phyloP scores from a whole-genome alignment of 2,888 invertebrate species.

The Drosophila quinaria region DNA sequence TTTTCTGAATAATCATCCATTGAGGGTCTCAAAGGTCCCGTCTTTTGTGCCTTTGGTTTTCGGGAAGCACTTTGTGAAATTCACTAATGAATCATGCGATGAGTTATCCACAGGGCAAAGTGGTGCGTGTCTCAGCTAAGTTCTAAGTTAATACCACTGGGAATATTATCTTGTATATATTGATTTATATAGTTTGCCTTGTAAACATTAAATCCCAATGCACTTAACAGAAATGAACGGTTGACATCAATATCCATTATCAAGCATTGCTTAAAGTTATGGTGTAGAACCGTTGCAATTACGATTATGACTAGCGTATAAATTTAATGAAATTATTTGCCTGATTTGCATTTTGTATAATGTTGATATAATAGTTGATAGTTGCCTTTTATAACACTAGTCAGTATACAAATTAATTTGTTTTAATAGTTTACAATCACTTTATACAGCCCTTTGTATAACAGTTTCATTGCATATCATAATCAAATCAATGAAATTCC shows the following conservation, averaged over 20 bases:
- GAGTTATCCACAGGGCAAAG: conserved; percentile 2
- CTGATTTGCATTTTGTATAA: no score
- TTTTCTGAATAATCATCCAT: conserved; percentile 32
- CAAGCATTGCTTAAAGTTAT: not conserved
- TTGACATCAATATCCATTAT: not conserved
- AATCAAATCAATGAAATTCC: no score
- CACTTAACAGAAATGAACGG: not conserved
- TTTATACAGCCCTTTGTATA: no score
- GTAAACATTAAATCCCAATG: not conserved
- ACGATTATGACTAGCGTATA: not conserved
- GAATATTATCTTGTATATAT: conserved; percentile 6
- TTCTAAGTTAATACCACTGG: not conserved
- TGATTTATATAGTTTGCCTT: not conserved
- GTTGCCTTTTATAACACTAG: no score
- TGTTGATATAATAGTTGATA: no score
- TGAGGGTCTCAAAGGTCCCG: conserved; percentile 51
- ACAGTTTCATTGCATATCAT: no score
- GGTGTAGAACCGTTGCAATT: not conserved
- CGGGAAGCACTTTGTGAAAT: conserved; percentile 47
- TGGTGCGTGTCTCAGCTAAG: conserved; percentile 18
- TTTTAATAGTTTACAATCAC: no score
- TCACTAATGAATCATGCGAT: conserved; percentile 48
- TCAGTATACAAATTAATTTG: no score
- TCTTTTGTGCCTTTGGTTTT: conserved; percentile 29
- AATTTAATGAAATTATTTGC: not conserved